These are phyloP conservation scores for Tetranychus truncatus DNA, from an alignment of 2,888 invertebrate genomes.

Conservation along the genomic window DNA sequence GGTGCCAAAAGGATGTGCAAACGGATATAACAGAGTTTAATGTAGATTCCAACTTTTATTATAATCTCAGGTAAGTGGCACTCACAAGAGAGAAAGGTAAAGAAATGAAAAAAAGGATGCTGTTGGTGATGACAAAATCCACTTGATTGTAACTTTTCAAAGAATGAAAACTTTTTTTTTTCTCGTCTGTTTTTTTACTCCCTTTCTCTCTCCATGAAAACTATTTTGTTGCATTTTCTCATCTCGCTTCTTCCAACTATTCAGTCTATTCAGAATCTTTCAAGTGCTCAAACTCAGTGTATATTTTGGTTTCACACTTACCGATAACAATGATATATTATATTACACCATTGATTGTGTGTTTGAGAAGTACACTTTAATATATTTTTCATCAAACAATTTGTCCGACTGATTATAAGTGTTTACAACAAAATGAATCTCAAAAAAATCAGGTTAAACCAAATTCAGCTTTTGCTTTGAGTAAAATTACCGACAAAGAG, in stretches of 20 bases:
- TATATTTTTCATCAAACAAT: no score
- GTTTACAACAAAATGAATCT: no score
- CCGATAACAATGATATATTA: neutral
- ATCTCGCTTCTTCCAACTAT: neutral
- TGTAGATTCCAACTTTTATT: neutral
- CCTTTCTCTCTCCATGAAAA: no score
- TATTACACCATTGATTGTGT: neutral
- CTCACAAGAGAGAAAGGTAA: neutral
- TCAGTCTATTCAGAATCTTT: neutral
- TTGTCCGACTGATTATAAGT: no score
- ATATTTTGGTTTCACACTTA: neutral
- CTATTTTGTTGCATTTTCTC: neutral
- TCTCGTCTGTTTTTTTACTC: neutral
- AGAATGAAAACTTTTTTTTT: no score
- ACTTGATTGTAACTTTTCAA: neutral
- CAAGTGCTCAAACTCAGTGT: neutral
- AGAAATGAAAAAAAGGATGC: neutral
- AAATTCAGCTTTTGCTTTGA: no score
- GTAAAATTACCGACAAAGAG: no score
- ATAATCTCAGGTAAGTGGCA: slow-evolving; percentile 1
- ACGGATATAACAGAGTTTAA: neutral
- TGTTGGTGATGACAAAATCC: neutral
- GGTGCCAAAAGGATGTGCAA: neutral
- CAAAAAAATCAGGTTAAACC: no score
- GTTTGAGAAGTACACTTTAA: no score